Evolutionary conservation across 2,113 vertebrate genomes (phyloP).

Genomic region (Alces alces): DNA sequence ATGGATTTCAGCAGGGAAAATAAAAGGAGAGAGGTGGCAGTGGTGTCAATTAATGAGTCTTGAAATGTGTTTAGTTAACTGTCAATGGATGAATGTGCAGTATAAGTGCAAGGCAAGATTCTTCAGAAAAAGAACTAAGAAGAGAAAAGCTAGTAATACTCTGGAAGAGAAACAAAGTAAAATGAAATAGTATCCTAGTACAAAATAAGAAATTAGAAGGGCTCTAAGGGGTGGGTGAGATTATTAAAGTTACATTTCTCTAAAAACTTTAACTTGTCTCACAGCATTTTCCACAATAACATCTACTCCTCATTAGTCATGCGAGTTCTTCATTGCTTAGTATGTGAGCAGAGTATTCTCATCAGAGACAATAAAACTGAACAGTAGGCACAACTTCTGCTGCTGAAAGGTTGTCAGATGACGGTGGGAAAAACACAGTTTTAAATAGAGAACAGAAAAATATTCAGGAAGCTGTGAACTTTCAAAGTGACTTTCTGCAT

Average conservation of each 20-base stretch:
- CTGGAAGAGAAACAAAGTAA: not conserved
- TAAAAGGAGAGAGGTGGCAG: not conserved
- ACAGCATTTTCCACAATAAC: not conserved
- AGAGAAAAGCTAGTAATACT: not conserved
- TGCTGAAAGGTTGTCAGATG: slow-evolving; percentile 17
- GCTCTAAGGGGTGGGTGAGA: not conserved
- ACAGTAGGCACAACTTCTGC: not conserved
- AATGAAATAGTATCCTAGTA: not conserved
- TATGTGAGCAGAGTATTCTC: not conserved
- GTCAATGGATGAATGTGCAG: not conserved
- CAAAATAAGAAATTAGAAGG: not conserved
- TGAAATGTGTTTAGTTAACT: not conserved
- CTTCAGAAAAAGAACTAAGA: not conserved
- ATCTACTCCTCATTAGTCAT: not conserved
- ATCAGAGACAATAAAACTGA: not conserved
- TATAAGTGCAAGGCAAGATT: not conserved
- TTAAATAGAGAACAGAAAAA: slow-evolving; percentile 56
- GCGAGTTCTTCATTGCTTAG: not conserved
- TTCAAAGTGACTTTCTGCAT: slow-evolving; percentile 47
- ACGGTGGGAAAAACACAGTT: slow-evolving; percentile 53
- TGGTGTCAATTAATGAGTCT: not conserved
- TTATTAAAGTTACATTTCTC: not conserved
- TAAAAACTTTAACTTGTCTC: not conserved
- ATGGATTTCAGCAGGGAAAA: not conserved
- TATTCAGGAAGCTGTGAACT: slow-evolving; percentile 51